Evolutionary conservation across 2,888 invertebrate genomes (phyloP).

Genomic region (Catotricha subobsoleta): DNA sequence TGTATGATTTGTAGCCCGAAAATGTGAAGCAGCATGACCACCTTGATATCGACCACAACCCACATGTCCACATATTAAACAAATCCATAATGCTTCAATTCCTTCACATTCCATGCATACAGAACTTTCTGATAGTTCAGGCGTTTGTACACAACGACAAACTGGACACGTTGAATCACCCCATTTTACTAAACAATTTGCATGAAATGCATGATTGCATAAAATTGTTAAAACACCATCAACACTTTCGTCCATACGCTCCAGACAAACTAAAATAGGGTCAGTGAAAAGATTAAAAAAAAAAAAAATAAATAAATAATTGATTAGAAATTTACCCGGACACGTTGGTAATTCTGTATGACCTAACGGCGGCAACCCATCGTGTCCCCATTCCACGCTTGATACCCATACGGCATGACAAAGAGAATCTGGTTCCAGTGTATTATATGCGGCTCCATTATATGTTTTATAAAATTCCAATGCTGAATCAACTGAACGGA

Average conservation of each 20-base stretch:
- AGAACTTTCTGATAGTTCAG: conserved; percentile 36
- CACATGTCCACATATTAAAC: conserved; percentile 94
- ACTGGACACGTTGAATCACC: conserved; percentile 95
- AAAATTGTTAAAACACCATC: conserved; percentile 93
- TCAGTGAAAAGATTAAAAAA: conserved; percentile 4
- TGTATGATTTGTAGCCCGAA: conserved; percentile 86
- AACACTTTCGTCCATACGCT: conserved; percentile 97
- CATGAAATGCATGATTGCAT: conserved; percentile 97
- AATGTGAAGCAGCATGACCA: conserved; percentile 94
- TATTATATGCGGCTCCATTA: conserved; percentile 86
- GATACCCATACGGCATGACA: conserved; percentile 95
- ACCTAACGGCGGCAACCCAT: conserved; percentile 50
- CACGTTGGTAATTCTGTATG: conserved; percentile 95
- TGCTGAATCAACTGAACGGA: conserved; percentile 57
- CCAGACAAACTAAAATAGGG: conserved; percentile 32
- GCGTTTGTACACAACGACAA: conserved; percentile 56
- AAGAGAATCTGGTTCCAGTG: conserved; percentile 74
- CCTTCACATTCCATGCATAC: conserved; percentile 40
- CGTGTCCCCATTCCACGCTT: conserved; percentile 67
- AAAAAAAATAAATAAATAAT: conserved; percentile 2
- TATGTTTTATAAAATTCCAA: conserved; percentile 83
- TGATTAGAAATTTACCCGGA: conserved; percentile 43
- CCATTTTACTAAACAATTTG: conserved; percentile 90
- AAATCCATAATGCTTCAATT: conserved; percentile 88
- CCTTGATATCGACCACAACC: conserved; percentile 91